Base-by-base conservation (phyloP, 1,140 invertebrate species). In the Zophobas atratus region DNA sequence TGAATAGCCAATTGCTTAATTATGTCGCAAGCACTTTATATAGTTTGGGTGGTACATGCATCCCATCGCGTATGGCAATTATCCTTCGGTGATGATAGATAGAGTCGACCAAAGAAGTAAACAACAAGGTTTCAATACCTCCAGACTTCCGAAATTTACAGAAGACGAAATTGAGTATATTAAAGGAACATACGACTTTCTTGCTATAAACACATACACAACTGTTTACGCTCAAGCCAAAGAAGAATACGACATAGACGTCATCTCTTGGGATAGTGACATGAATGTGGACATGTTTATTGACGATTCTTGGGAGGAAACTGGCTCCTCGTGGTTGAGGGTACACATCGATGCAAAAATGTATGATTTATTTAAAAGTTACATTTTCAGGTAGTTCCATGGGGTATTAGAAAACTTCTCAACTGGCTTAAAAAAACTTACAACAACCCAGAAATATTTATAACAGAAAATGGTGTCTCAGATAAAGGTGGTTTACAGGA, bases 91-190 rank as follows among this genome's bases (percentile, higher is more conserved):
- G n/a, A 88, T 93, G 85, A 90, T 90, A 77, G 85, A 89, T 6
- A 88, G 88, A 20, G 86, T 93, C 1, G 87, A 86, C n/a, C 81
- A 84, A 8, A 88, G 89, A 38, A 92, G 92, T 83, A 85, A 86
- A 55, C 83, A 88, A 67, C 91, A 94, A 86, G 90, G 90, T 8
- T 90, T 88, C 70, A 78, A 79, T 0, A 83, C 85, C 56, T 93
- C 92, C 1, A 88, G 92, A 36, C 85, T 93, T 36, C 91, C 91
- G 0, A 88, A 86, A 76, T 93, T 94, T 79, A 92, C 89, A n/a
- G 75, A 84, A 0, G 88, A 90, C 73, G 91, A 92, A 85, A 86
- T 91, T 0, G 80, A 86, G 57, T 82, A 86, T 38, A 88, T 93
- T 5, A 88, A 87, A 48, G 91, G 91, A 51, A 88, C 89, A 8